Evolutionary conservation across 2,888 invertebrate genomes (phyloP).

Genomic region (Megalurothrips usitatus): DNA sequence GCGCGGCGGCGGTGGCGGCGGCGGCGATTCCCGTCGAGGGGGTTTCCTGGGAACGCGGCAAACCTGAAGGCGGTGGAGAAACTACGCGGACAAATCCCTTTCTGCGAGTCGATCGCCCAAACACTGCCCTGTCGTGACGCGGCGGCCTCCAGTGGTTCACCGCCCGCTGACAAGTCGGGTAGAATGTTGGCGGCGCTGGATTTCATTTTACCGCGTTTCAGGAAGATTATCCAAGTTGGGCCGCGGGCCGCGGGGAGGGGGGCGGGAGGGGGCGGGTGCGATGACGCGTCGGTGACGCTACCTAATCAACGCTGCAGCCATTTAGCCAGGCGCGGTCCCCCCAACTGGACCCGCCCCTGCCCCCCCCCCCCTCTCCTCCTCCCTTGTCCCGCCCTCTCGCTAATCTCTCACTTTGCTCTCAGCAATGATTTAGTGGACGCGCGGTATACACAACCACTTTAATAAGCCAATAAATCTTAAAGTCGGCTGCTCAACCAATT

Average conservation of each 20-base stretch:
- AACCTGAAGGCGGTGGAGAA: too few species aligned
- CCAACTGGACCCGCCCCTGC: not conserved
- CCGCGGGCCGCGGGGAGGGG: not conserved
- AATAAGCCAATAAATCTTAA: slow-evolving; percentile 13
- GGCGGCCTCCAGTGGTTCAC: too few species aligned
- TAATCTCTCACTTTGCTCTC: not conserved
- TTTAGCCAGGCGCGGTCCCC: not conserved
- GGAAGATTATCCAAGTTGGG: too few species aligned
- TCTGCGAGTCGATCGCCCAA: too few species aligned
- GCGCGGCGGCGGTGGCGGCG: too few species aligned
- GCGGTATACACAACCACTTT: slow-evolving; percentile 7
- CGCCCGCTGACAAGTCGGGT: too few species aligned
- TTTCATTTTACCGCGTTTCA: too few species aligned
- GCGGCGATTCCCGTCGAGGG: too few species aligned
- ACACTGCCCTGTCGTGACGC: too few species aligned
- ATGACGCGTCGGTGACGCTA: not conserved
- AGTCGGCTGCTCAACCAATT: not conserved
- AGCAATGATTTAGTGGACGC: not conserved
- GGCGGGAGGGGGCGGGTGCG: not conserved
- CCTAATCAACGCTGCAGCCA: not conserved
- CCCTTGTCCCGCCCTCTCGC: not conserved
- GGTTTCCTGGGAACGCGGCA: too few species aligned
- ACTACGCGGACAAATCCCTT: too few species aligned
- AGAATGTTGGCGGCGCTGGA: too few species aligned
- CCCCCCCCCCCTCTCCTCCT: not conserved